Evolutionary conservation across 2,888 invertebrate genomes (phyloP), one percentile per base, ranked within the genome.

Genomic region (Linnaemya vulpina): DNA sequence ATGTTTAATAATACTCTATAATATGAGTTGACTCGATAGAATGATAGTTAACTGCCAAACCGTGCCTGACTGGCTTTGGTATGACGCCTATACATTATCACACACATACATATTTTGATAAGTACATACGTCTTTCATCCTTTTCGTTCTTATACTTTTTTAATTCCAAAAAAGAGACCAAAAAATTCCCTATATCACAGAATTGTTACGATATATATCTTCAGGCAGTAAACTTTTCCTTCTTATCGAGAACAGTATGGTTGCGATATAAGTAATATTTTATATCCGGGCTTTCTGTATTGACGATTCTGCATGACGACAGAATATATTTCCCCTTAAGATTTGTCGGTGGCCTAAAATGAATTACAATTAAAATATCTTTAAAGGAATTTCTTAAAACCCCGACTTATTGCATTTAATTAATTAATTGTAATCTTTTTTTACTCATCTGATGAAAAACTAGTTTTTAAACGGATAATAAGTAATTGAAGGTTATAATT

Each of bases 41-140:
- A 43, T 7, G 43, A 25, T 17, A 55, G 15, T 11, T 22, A 11
- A 7, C 3, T 40, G 22, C 0, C 1, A 0, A 25, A 25, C 5
- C 9, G 11, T 55, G 15, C 15, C 9, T 53, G 38, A 51, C 70
- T 76, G 84, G 82, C 83, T 84, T 83, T 60, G 71, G 62, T 81
- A 35, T 43, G 46, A 30, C 68, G 20, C 20, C n/a, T 62, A 55
- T 40, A 71, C 62, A 63, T 55, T 78, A 77, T 51, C 51, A 74
- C 55, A 68, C 40, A 40, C 38, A 73, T 67, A 55, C 67, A 53
- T 60, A 35, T 74, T 74, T 38, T 38, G 9, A 58, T 20, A 40
- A 43, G 30, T 22, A 40, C 30, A 30, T 55, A 30, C 15, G 13
- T 62, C 25, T 51, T 43, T 13, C 15, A 15, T 55, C 63, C 30